A percentile compares a stretch with the other conserved stretches of the same genome.
phyloP scores from a whole-genome alignment of 2,113 vertebrate species.

The Ia io region DNA sequence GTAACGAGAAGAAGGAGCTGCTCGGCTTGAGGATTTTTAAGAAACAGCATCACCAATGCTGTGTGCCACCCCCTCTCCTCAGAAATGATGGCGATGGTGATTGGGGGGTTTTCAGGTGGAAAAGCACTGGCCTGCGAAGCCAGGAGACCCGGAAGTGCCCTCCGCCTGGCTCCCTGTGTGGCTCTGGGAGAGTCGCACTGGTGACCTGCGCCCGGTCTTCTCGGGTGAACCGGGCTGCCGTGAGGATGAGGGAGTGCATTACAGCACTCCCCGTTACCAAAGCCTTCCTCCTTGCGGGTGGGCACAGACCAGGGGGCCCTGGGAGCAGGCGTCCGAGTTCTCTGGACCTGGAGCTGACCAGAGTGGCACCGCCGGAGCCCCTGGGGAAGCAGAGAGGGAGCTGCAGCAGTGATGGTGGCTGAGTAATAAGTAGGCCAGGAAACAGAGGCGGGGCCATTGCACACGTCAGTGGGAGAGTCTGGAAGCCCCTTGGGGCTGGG shows the following conservation, averaged over 20 bases:
- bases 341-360: slow-evolving; percentile 32
- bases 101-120: neutral
- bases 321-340: neutral
- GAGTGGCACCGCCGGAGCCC: neutral
- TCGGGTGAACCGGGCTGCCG: neutral
- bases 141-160: neutral
- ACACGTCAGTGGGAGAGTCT: neutral
- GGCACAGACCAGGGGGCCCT: neutral
- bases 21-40: neutral
- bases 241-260: neutral
- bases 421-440: neutral
- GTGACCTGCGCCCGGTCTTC: neutral
- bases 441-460: neutral
- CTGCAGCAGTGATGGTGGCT: neutral
- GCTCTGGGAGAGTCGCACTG: neutral
- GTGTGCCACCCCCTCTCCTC: neutral
- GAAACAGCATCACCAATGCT: neutral
- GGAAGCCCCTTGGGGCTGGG: neutral
- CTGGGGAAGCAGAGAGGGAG: neutral
- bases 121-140: neutral
- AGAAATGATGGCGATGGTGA: neutral
- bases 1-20: neutral
- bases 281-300: neutral
- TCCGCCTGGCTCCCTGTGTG: neutral
- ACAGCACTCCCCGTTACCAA: neutral